Evolutionary conservation across 2,113 vertebrate genomes (phyloP).

Genomic region (Pachypanchax playfairii): DNA sequence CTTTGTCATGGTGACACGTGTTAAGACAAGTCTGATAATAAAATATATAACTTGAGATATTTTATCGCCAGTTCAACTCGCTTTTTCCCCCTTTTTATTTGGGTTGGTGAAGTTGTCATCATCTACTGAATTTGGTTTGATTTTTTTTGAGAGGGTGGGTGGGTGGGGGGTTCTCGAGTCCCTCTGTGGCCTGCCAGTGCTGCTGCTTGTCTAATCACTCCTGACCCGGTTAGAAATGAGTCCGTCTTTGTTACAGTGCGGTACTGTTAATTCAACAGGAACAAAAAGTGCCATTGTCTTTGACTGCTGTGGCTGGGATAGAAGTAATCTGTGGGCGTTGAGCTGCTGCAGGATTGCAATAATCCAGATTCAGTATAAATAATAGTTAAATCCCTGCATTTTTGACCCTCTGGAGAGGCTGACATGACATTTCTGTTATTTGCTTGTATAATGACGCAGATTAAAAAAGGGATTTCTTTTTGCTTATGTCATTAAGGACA

Average conservation of each 20-base stretch:
- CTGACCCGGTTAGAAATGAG: constrained; percentile 72
- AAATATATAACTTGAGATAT: too few relatives aligned
- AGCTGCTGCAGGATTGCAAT: constrained; percentile 70
- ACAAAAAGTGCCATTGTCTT: constrained; percentile 79
- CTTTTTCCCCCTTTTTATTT: too few relatives aligned
- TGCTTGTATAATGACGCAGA: constrained; percentile 45
- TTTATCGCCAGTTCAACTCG: constrained; percentile 3
- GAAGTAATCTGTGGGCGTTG: constrained; percentile 67
- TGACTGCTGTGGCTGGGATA: constrained; percentile 50
- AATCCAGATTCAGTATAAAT: constrained; percentile 80
- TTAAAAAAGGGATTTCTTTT: constrained; percentile 18
- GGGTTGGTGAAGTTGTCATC: too few relatives aligned
- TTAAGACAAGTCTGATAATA: too few relatives aligned
- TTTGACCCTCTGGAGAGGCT: constrained; percentile 54
- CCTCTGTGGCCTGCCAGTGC: constrained; percentile 38
- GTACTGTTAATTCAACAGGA: constrained; percentile 60
- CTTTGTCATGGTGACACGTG: constrained; percentile 16
- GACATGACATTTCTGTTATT: constrained; percentile 51
- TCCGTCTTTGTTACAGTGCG: constrained; percentile 69
- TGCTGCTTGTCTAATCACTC: constrained; percentile 68
- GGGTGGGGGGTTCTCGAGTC: constrained; percentile 39
- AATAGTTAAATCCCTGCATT: constrained; percentile 69
- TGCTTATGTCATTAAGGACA: constrained; percentile 46
- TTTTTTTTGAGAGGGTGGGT: too few relatives aligned
- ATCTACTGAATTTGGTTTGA: constrained; percentile 61